These are phyloP conservation scores for Cichlasoma orientale DNA, from an alignment of 2,797 vertebrate genomes.

Conservation along the genomic window DNA sequence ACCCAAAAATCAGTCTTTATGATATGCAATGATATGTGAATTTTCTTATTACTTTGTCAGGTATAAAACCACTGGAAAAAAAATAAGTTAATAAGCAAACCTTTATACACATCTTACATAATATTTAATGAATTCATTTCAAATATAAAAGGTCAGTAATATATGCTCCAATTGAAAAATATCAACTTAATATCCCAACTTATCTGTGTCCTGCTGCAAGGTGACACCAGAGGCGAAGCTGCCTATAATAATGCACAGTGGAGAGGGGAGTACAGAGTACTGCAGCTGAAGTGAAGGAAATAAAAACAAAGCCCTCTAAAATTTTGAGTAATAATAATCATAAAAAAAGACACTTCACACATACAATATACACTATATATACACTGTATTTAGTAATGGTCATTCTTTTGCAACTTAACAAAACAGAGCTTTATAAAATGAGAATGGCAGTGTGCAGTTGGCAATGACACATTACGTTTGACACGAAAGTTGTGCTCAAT, in stretches of 20 bases:
- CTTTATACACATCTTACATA: constrained; percentile 78
- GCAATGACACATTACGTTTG: constrained; percentile 76
- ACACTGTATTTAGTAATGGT: constrained; percentile 77
- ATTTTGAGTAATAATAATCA: constrained; percentile 66
- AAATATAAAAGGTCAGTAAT: constrained; percentile 80
- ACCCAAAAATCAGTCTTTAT: constrained; percentile 20
- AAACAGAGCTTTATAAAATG: constrained; percentile 73
- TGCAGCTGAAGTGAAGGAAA: constrained; percentile 55
- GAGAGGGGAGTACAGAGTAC: constrained; percentile 56
- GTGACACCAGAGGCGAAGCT: constrained; percentile 52
- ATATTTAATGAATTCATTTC: constrained; percentile 76
- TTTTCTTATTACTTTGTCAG: constrained; percentile 54
- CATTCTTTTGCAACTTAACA: constrained; percentile 72
- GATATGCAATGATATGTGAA: constrained; percentile 49
- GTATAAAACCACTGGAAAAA: constrained; percentile 66
- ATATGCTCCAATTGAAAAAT: constrained; percentile 67
- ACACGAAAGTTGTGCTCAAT: constrained; percentile 65
- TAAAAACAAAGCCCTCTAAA: constrained; percentile 46
- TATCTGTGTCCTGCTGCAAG: constrained; percentile 50
- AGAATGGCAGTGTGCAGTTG: constrained; percentile 74
- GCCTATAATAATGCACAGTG: constrained; percentile 34
- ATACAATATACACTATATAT: constrained; percentile 77
- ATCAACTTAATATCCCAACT: constrained; percentile 65
- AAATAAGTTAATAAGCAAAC: constrained; percentile 80
- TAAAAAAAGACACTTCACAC: constrained; percentile 68